Conservation (phyloP, 1,140 invertebrate species). For the Panagrolaimus sp. region DNA sequence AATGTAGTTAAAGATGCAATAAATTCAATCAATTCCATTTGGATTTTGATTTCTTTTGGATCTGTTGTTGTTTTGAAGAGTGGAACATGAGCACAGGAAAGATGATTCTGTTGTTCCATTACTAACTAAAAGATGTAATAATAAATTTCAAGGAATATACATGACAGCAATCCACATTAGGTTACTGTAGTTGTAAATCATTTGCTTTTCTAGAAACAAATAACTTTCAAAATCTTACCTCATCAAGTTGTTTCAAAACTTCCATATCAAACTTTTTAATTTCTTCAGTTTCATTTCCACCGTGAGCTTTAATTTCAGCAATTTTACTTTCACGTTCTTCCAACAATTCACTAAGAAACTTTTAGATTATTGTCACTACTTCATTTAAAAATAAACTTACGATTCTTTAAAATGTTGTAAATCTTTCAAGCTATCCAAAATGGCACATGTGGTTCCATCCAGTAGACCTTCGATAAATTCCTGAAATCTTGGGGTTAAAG, state of each 20-base stretch:
- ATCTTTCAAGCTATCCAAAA: background rate
- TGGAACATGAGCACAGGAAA: background rate
- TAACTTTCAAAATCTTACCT: background rate
- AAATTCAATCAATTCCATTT: slow-evolving; percentile 5
- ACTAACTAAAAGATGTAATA: background rate
- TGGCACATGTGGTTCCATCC: background rate
- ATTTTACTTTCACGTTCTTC: slow-evolving; percentile 7
- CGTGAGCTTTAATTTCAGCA: background rate
- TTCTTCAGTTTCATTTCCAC: background rate
- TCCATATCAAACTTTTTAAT: slow-evolving; percentile 3
- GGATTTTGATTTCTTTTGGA: slow-evolving; percentile 9
- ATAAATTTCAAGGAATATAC: no score
- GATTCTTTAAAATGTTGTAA: slow-evolving; percentile 8
- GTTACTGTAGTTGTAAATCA: no score
- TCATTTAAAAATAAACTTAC: background rate
- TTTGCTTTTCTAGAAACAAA: no score
- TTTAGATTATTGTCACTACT: background rate
- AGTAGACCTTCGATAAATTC: background rate
- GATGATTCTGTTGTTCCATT: background rate
- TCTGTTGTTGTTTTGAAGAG: background rate
- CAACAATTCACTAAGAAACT: background rate
- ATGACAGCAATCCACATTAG: no score
- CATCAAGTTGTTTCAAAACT: slow-evolving; percentile 10
- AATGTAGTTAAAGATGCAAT: background rate
- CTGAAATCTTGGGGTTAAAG: background rate